Base-by-base conservation (phyloP, 2,888 invertebrate species). In the Syritta pipiens region DNA sequence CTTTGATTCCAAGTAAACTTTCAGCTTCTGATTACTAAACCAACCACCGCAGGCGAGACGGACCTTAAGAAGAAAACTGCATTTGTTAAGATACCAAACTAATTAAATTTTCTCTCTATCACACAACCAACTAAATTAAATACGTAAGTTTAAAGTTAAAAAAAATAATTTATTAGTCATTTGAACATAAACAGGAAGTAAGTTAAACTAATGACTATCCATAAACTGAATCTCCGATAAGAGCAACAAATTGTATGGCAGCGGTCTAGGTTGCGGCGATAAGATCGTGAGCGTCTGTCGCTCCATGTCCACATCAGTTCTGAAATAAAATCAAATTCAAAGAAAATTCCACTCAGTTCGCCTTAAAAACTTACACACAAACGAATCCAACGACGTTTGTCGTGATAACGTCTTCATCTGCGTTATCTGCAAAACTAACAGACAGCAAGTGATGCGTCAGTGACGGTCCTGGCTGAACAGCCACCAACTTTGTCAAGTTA, bases 171-270 rank as follows among this genome's bases (percentile, higher is more conserved):
- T 37, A 37, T 14, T 14, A n/a, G n/a, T n/a, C n/a, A n/a, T n/a
- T n/a, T n/a, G n/a, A n/a, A 1, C 14, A 37, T 17, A 35, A 7
- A 37, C 9, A 37, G 2, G n/a, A 37, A 37, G 6, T n/a, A n/a
- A n/a, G 14, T 14, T 22, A 6, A 26, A 49, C 3, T 4, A 95
- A 88, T 96, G 95, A 84, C 94, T 95, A 88, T 98, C 98, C 95
- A 98, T 96, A 88, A 97, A 98, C 86, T 97, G 97, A 81, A 98
- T 90, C 82, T 98, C 97, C 0, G 97, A 97, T 20, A 97, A 90
- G 42, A 99, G 89, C 28, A 98, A 90, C 49, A 97, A 91, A 3
- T 94, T 95, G 88, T 95, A 94, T 19, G 98, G 98, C 44, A 99
- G 89, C 1, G 98, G 98, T 37, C 96, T 92, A 3, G 97, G 97